These are phyloP conservation scores for Sprattus sprattus DNA, from an alignment of 2,113 vertebrate species.

Conservation along the genomic window DNA sequence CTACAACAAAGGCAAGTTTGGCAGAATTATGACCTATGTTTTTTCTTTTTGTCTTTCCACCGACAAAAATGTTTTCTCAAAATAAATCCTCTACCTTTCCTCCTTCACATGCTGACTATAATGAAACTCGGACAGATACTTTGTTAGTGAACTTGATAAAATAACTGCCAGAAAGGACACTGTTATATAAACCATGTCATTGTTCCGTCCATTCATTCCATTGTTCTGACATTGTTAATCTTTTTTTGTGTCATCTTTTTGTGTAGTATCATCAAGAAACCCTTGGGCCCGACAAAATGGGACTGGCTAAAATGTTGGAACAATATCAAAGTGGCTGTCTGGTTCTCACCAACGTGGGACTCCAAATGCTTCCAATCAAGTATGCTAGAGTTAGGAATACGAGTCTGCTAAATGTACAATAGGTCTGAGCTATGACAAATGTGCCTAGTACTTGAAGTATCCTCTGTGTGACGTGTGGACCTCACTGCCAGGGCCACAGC, in stretches of 20 bases:
- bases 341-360: not conserved
- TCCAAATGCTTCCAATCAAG: not conserved
- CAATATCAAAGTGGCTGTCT: not conserved
- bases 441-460: not conserved
- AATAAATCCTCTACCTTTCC: not conserved
- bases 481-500: conserved; percentile 43
- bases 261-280: not conserved
- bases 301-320: not conserved
- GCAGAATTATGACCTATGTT: conserved; percentile 54
- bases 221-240: not conserved
- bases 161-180: not conserved
- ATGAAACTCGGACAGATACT: not conserved
- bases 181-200: not conserved
- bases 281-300: not conserved
- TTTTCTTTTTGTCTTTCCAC: not conserved
- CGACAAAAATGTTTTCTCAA: not conserved
- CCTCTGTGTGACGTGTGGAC: conserved; percentile 57
- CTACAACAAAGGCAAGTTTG: conserved; percentile 38
- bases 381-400: conserved; percentile 49
- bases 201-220: not conserved
- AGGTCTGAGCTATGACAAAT: conserved; percentile 40
- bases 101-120: not conserved
- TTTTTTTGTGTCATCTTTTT: not conserved
- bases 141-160: not conserved
- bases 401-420: conserved; percentile 49